Conservation (phyloP, 1,140 invertebrate genomes). For the Ceratoteleas bidentatus region DNA sequence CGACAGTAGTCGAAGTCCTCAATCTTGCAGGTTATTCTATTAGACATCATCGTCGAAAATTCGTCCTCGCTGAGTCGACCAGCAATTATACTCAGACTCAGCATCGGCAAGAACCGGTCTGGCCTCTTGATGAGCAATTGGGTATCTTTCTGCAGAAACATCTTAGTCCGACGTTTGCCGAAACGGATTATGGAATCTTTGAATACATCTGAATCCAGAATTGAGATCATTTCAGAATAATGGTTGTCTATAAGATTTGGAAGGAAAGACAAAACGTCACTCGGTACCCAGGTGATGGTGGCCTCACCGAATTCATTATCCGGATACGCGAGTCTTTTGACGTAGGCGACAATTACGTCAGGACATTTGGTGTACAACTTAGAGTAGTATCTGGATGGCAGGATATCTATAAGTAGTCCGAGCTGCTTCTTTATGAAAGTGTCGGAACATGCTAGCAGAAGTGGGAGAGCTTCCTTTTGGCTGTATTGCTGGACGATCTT, state of each 20-base stretch:
- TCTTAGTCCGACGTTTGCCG: conserved; percentile 57
- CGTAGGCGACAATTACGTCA: conserved; percentile 67
- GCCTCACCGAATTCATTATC: too few relatives aligned
- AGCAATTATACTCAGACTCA: neutral
- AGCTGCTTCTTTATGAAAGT: conserved; percentile 28
- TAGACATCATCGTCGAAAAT: conserved; percentile 6
- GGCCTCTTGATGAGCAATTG: conserved; percentile 37
- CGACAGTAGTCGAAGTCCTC: neutral
- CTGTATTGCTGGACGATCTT: conserved; percentile 31
- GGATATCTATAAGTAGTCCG: too few relatives aligned
- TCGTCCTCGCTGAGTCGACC: neutral
- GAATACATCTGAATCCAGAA: conserved; percentile 8
- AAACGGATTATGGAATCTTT: conserved; percentile 48
- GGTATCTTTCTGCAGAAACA: conserved; percentile 68
- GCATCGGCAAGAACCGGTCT: neutral
- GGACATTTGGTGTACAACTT: conserved; percentile 67
- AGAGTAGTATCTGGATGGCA: conserved; percentile 30
- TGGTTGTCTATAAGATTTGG: conserved; percentile 55
- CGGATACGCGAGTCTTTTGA: conserved; percentile 40
- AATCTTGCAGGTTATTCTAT: neutral
- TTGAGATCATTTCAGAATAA: conserved; percentile 33
- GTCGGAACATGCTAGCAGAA: too few relatives aligned
- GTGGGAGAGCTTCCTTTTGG: conserved; percentile 19
- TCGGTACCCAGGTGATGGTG: conserved; percentile 34
- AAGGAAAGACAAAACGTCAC: too few relatives aligned